A percentile compares a stretch with the other conserved stretches of the same genome.
These are phyloP conservation scores for Oophaga pumilio DNA, from an alignment of 2,113 vertebrate species.

Conservation along the genomic window DNA sequence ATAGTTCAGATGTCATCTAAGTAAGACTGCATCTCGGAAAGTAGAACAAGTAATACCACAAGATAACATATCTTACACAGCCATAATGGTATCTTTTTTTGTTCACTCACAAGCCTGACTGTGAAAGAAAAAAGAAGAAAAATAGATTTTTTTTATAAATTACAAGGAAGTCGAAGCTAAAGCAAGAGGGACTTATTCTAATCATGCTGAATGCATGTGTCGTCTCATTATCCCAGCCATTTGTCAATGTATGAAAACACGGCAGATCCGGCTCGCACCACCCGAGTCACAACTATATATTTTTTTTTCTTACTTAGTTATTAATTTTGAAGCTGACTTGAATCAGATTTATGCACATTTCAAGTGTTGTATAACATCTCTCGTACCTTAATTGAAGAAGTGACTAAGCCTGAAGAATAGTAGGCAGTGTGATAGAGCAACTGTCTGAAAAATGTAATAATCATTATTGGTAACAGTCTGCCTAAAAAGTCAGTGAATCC, in stretches of 20 bases:
- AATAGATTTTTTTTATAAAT: conserved; percentile 25
- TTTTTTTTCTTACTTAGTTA: conserved; percentile 27
- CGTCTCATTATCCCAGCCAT: conserved; percentile 30
- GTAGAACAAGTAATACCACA: conserved; percentile 54
- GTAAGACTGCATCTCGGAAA: conserved; percentile 50
- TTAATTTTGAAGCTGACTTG: conserved; percentile 39
- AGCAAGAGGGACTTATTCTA: conserved; percentile 14
- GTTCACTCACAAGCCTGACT: conserved; percentile 28
- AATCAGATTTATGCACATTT: conserved; percentile 48
- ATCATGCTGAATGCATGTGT: conserved; percentile 16
- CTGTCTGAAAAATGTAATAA: conserved; percentile 44
- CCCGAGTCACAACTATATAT: neutral
- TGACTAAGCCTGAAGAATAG: conserved; percentile 42
- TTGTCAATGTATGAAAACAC: conserved; percentile 35
- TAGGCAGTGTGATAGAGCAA: conserved; percentile 29
- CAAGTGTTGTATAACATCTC: conserved; percentile 20
- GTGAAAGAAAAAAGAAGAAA: neutral
- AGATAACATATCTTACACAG: conserved; percentile 55
- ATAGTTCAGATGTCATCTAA: conserved; percentile 55
- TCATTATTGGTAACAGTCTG: conserved; percentile 28
- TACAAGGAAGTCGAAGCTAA: conserved; percentile 4
- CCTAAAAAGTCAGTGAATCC: neutral
- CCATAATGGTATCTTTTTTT: conserved; percentile 54
- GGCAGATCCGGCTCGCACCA: neutral
- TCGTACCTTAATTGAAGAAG: conserved; percentile 45